phyloP scores from a whole-genome alignment of 2,113 vertebrate species.

The Machaerirhynchus nigripectus region DNA sequence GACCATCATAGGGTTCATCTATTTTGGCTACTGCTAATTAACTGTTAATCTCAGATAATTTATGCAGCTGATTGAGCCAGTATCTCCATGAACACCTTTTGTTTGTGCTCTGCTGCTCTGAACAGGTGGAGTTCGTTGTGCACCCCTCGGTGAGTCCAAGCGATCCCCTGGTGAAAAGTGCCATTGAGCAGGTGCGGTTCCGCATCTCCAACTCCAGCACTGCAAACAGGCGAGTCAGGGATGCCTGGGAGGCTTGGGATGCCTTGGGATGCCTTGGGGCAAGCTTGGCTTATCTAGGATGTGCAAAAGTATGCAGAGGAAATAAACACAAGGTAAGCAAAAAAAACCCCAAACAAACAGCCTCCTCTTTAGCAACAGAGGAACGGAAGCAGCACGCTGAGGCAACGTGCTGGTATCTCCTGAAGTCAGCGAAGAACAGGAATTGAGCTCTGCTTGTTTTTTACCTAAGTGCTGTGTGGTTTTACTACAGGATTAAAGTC shows the following conservation, averaged over 20 bases:
- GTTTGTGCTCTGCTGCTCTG: background rate
- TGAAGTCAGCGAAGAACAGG: background rate
- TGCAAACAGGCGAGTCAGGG: constrained; percentile 77
- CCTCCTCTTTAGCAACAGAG: background rate
- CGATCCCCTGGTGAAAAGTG: constrained; percentile 83
- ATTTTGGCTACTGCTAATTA: background rate
- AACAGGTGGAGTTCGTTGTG: constrained; percentile 89
- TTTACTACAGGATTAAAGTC: constrained; percentile 68
- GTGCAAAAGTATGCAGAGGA: background rate
- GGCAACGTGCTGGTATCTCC: background rate
- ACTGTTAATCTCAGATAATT: background rate
- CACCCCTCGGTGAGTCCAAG: constrained; percentile 88
- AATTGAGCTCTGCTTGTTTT: background rate
- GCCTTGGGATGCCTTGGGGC: background rate
- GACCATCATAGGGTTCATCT: background rate
- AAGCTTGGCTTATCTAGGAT: background rate
- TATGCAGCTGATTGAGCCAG: background rate
- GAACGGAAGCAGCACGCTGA: background rate
- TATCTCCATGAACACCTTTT: background rate
- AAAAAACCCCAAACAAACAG: background rate
- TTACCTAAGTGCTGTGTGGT: background rate
- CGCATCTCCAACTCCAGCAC: constrained; percentile 88
- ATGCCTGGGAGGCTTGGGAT: background rate
- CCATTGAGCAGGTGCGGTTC: constrained; percentile 93
- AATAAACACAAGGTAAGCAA: background rate